Evolutionary conservation across 92 coral and sea anemone species (phyloP).

Genomic region (Bergia sp.): DNA sequence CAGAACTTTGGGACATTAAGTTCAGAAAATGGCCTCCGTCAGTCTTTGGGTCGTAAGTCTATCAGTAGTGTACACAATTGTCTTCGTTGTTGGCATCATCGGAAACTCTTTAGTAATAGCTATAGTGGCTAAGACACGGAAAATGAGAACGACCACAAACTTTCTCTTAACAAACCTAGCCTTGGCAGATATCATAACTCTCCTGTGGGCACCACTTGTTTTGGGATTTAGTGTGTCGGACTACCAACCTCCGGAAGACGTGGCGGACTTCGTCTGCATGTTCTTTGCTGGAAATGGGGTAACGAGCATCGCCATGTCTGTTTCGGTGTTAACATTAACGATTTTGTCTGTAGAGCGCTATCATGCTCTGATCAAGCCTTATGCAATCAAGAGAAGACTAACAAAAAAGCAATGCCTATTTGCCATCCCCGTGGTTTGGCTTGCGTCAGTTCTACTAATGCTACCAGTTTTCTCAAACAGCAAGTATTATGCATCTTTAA

Average conservation of each 20-base stretch:
- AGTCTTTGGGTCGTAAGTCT: neutral
- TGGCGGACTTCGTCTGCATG: neutral
- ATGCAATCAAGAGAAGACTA: slow-evolving; percentile 6
- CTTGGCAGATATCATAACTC: neutral
- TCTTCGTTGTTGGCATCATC: slow-evolving; percentile 6
- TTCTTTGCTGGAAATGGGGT: slow-evolving; percentile 17
- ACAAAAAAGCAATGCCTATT: neutral
- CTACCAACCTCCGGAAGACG: neutral
- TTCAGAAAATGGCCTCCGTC: neutral
- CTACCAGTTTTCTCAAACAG: neutral
- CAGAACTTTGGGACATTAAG: neutral
- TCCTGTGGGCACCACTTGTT: neutral
- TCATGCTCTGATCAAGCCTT: neutral
- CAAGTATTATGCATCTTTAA: neutral
- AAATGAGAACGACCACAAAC: slow-evolving; percentile 8
- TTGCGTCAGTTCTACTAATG: neutral
- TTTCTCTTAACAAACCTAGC: neutral
- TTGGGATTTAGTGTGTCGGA: neutral
- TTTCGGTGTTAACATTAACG: neutral
- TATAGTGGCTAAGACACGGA: neutral
- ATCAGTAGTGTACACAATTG: neutral
- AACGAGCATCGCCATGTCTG: slow-evolving; percentile 26
- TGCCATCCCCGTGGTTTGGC: neutral
- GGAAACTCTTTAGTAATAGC: neutral
- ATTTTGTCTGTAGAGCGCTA: slow-evolving; percentile 4